Base-by-base conservation (phyloP, 2,888 invertebrate genomes). In the Meiosimyza platycephala region DNA sequence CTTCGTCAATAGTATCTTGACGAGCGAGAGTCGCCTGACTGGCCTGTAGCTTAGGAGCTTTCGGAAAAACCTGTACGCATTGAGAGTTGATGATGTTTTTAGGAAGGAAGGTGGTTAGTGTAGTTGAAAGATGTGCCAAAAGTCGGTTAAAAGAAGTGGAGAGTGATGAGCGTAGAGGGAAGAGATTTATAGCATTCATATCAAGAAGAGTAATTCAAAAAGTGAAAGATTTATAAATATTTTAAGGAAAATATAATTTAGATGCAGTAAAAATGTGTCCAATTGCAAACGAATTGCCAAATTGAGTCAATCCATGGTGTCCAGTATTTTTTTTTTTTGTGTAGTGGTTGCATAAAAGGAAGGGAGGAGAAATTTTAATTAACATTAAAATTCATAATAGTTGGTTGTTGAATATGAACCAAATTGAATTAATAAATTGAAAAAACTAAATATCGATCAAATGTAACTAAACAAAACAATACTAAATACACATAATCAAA, bases 1-100 rank as follows among this genome's bases (percentile, higher is more conserved):
- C 90, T 85, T 94, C 94, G 83, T 94, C 94, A 80, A 95, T 94
- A 68, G 94, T 94, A 83, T 94, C 94, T 84, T 93, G 93, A 52
- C 93, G 89, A 6, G 91, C 90, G 57, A 90, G 89, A 12, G 87
- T 85, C 33, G 88, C 87, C 76, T 88, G 87, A 63, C 89, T 88
- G 1, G 90, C 89, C 62, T 91, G 89, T 68, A 93, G 89, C 82
- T 93, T 93, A 77, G 91, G 91, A 40, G 92, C 87, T 85, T 93
- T 93, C 2, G 93, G 93, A 83, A 93, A 93, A 76, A 93, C 90
- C 88, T 87, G 78, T 9, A 76, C 62, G 72, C 71, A 74, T 73
- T 67, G 33, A 66, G 51, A 72, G 59, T 64, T 18, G n/a, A 28
- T 40, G 60, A 28, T 48, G n/a, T 1, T n/a, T 13, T 15, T 28